Base-by-base conservation (phyloP, 2,888 invertebrate genomes). In the Atrina japonica region DNA sequence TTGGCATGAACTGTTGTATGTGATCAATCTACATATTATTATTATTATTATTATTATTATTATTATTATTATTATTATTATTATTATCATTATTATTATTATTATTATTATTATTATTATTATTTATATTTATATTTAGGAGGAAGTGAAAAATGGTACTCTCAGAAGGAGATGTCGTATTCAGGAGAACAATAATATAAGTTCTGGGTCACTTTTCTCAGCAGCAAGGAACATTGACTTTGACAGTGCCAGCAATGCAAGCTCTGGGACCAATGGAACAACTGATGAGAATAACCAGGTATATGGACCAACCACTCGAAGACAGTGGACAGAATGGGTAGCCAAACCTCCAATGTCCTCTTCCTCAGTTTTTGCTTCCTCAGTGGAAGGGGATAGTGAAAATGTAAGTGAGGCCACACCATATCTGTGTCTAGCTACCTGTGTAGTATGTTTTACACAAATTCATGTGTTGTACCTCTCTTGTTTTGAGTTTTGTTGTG, bases 301-400 rank as follows among this genome's bases (percentile, higher is more conserved):
- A 74, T 93, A 92, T 82, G 94, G 94, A 11, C 94, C 94, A 2
- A 95, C 95, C 27, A 95, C 95, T 7, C 92, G 95, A 23, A 92
- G 94, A 78, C 94, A 94, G 55, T 95, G 95, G 95, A 94, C 94
- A 3, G 94, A 95, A 87, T 94, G 93, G 93, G 94, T 85, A 41
- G 64, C 83, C 50, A 78, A 78, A 53, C 83, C 85, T 29, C 73
- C 53, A 29, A 65, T 52, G 21, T 70, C 68, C 21, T 60, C 47
- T 30, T 52, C 73, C 41, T 68, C 76, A 9, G 45, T 67, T 21
- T 65, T 75, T 35, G 53, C 70, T 27, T 50, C 69, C 9, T 65
- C 68, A 25, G 23, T 47, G 25, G 66, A 63, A 25, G 59, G 64
- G 21, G 77, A 77, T 52, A 73, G 74, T 61, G 79, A 79, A 75